A percentile compares a stretch with the other conserved stretches of the same genome.
phyloP scores from a whole-genome alignment of 2,113 vertebrate genomes.

The Crotalus helleri region DNA sequence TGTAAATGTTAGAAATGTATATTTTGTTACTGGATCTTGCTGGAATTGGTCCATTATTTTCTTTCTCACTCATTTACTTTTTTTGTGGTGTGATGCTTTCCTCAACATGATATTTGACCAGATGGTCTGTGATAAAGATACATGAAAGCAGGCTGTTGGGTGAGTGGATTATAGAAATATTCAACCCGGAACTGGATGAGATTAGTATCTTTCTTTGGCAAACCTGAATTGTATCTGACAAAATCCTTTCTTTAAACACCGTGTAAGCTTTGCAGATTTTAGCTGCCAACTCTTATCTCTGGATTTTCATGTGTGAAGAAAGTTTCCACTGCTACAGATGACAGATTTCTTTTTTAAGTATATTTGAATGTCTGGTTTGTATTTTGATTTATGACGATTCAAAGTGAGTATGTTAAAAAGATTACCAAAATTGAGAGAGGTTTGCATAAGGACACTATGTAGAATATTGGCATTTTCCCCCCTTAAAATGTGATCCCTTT shows the following conservation, averaged over 20 bases:
- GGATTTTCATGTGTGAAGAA: neutral
- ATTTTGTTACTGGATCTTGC: neutral
- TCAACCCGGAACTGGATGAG: neutral
- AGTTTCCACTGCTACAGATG: neutral
- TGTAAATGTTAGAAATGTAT: neutral
- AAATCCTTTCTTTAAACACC: constrained; percentile 10
- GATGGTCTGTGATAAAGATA: constrained; percentile 9
- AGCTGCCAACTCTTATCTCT: neutral
- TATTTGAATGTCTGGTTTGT: neutral
- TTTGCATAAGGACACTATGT: neutral
- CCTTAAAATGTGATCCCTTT: neutral
- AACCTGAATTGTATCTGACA: constrained; percentile 1
- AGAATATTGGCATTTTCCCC: too few relatives aligned
- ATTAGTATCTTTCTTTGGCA: neutral
- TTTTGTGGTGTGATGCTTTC: neutral
- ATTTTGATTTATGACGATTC: neutral
- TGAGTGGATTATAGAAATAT: constrained; percentile 5
- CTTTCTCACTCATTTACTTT: neutral
- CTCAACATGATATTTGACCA: neutral
- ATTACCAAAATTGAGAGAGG: neutral
- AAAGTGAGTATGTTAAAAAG: neutral
- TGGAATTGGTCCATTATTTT: neutral
- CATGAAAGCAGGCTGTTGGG: neutral
- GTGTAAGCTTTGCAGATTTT: constrained; percentile 13
- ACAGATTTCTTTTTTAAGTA: neutral